Evolutionary conservation across 1,140 invertebrate genomes (phyloP).

Genomic region (Metopolophium dirhodum): DNA sequence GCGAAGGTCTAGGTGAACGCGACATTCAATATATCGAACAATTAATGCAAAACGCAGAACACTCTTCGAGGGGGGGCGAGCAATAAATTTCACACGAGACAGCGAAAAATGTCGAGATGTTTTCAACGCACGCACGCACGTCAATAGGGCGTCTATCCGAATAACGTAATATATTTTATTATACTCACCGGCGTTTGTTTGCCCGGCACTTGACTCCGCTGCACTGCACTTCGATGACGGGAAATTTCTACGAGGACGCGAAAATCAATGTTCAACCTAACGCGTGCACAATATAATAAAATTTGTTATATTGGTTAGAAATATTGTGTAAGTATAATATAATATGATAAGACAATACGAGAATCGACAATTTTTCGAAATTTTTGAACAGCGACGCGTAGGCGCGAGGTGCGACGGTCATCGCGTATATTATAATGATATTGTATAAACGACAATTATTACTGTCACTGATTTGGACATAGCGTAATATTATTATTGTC

Average conservation of each 20-base stretch:
- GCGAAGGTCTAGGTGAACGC: not conserved
- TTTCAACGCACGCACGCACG: not conserved
- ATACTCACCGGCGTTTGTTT: not conserved
- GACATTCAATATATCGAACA: not conserved
- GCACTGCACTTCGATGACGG: not conserved
- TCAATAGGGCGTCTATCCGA: not conserved
- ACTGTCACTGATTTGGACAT: no score
- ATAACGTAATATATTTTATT: not conserved
- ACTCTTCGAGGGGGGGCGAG: not conserved
- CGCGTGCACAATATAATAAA: not conserved
- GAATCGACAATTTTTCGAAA: not conserved
- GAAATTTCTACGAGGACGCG: not conserved
- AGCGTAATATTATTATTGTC: not conserved
- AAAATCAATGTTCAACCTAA: not conserved
- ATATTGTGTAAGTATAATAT: not conserved
- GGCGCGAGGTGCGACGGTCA: not conserved
- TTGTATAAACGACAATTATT: no score
- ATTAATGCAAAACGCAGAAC: not conserved
- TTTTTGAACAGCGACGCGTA: not conserved
- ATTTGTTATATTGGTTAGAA: not conserved
- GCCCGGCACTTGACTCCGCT: not conserved
- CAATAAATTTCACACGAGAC: slow-evolving; percentile 13
- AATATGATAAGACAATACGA: not conserved
- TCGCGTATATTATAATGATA: not conserved
- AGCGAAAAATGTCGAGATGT: not conserved